Conservation (phyloP, 2,888 invertebrate genomes). For the Drosophila subquinaria region DNA sequence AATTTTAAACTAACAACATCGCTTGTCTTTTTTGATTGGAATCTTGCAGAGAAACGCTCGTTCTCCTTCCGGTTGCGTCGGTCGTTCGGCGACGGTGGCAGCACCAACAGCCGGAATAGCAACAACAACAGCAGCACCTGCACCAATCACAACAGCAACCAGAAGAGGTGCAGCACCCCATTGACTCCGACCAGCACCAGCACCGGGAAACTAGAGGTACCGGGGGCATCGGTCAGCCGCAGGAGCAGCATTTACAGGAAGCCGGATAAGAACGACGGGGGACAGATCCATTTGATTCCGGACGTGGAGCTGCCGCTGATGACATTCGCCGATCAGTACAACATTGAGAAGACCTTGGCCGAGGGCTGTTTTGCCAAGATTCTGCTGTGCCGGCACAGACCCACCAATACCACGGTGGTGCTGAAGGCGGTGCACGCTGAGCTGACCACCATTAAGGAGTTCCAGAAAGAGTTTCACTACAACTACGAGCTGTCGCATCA, state of each 20-base stretch:
- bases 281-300: constrained; percentile 86
- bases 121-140: constrained; percentile 84
- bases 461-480: constrained; percentile 91
- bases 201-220: constrained; percentile 77
- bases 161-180: constrained; percentile 81
- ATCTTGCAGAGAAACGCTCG: constrained; percentile 81
- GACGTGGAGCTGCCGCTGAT: constrained; percentile 87
- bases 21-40: not conserved
- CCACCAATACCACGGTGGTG: constrained; percentile 89
- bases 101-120: constrained; percentile 83
- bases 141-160: constrained; percentile 80
- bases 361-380: constrained; percentile 90
- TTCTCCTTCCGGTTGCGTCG: constrained; percentile 83
- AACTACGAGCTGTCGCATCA: constrained; percentile 93
- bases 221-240: constrained; percentile 82
- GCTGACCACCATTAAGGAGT: constrained; percentile 88
- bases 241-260: constrained; percentile 85
- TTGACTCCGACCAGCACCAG: constrained; percentile 80
- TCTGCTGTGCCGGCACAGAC: constrained; percentile 87
- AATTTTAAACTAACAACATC: constrained; percentile 7
- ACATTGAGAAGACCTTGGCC: constrained; percentile 88
- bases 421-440: constrained; percentile 89
- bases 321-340: constrained; percentile 88
- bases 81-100: constrained; percentile 82
- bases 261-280: constrained; percentile 85